Evolutionary conservation across 1,140 invertebrate species (phyloP).

Genomic region (Planococcus citri): DNA sequence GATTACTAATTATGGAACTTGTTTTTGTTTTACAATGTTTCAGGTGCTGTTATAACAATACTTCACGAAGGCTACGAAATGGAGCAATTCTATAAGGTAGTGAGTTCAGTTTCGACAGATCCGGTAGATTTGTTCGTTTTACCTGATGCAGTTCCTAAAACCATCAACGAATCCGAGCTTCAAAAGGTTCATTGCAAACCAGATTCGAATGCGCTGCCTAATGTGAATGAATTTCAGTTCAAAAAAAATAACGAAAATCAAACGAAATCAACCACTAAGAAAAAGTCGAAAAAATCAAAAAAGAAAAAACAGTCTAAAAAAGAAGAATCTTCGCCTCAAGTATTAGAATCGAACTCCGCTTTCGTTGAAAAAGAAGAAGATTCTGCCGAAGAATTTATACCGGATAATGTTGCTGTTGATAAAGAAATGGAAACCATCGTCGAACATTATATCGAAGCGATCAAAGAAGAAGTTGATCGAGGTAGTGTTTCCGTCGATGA

Average conservation of each 20-base stretch:
- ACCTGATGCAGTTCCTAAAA: background rate
- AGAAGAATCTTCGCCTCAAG: background rate
- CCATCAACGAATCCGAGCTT: background rate
- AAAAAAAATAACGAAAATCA: background rate
- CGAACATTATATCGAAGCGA: background rate
- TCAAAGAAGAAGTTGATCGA: background rate
- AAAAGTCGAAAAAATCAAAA: background rate
- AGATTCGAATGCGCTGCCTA: background rate
- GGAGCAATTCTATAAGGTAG: slow-evolving; percentile 13
- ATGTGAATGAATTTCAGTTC: background rate
- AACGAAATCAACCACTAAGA: background rate
- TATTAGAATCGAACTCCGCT: background rate
- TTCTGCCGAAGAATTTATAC: background rate
- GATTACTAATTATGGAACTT: no score
- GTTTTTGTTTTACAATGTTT: no score
- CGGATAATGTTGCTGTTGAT: background rate
- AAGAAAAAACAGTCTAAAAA: background rate
- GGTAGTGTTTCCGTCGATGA: background rate
- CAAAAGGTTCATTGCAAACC: background rate
- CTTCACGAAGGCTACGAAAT: slow-evolving; percentile 22
- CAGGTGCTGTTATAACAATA: slow-evolving; percentile 23
- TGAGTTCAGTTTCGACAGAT: slow-evolving; percentile 10
- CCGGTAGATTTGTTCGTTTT: background rate
- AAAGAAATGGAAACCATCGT: background rate
- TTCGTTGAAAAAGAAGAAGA: background rate